Evolutionary conservation across 2,888 invertebrate species (phyloP).

Genomic region (Heteropelma amictum): DNA sequence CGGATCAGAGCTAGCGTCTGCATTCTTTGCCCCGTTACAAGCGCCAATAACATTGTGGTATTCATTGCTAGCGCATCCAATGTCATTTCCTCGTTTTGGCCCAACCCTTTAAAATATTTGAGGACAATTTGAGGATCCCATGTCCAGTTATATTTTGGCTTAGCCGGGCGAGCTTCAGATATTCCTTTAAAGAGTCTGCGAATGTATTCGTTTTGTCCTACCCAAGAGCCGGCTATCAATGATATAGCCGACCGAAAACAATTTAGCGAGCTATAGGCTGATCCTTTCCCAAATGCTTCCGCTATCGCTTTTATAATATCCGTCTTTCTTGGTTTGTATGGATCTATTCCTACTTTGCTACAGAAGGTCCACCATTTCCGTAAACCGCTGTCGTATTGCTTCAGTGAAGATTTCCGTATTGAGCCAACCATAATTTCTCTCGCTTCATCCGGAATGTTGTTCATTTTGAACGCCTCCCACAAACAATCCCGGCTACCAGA

Average conservation of each 20-base stretch:
- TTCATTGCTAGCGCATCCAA: background rate
- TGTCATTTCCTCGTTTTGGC: background rate
- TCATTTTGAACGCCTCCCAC: no score
- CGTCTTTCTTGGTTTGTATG: no score
- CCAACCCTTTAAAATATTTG: background rate
- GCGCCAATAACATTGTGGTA: background rate
- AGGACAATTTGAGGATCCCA: conserved; percentile 29
- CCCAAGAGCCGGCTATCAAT: conserved; percentile 11
- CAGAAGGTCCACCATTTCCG: no score
- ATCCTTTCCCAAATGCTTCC: no score
- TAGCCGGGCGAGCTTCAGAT: background rate
- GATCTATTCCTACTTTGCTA: no score
- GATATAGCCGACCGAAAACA: conserved; percentile 27
- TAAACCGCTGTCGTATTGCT: no score
- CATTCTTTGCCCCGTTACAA: background rate
- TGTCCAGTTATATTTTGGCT: conserved; percentile 36
- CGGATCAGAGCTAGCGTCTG: background rate
- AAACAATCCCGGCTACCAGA: no score
- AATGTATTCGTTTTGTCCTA: conserved; percentile 17
- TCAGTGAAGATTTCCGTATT: no score
- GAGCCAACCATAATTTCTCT: no score
- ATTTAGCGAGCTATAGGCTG: conserved; percentile 11
- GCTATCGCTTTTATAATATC: no score
- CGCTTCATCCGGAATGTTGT: no score
- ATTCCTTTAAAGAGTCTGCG: conserved; percentile 37